phyloP scores from a whole-genome alignment of 2,113 vertebrate genomes.

The Acanthisitta chloris region DNA sequence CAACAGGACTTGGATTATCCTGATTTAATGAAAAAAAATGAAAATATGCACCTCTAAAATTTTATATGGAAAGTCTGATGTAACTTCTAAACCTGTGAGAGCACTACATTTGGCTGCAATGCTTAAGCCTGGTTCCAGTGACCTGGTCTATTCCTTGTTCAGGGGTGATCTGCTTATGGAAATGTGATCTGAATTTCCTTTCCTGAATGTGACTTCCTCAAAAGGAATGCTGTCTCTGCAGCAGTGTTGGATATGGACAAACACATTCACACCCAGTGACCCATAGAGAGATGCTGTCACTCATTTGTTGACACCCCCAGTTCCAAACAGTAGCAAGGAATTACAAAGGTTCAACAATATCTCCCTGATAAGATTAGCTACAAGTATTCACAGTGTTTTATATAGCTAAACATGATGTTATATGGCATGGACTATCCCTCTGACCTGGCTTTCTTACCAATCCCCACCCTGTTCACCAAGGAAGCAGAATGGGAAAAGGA shows the following conservation, averaged over 20 bases:
- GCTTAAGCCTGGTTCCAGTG: background rate
- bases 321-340: background rate
- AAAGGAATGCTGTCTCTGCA: background rate
- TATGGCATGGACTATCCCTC: background rate
- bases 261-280: background rate
- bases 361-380: background rate
- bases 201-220: background rate
- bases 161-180: background rate
- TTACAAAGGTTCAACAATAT: background rate
- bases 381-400: background rate
- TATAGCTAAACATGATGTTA: background rate
- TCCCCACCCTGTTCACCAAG: background rate
- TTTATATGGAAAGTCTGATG: background rate
- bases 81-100: accelerated
- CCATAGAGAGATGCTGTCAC: accelerated
- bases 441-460: background rate
- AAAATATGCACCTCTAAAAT: background rate
- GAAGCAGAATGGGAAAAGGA: background rate
- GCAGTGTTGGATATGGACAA: background rate
- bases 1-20: background rate
- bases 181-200: background rate
- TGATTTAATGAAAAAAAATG: background rate
- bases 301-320: background rate
- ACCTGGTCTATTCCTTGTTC: background rate
- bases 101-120: accelerated